Conservation (phyloP, 2,888 invertebrate genomes). For the Asteroscopus sphinx region DNA sequence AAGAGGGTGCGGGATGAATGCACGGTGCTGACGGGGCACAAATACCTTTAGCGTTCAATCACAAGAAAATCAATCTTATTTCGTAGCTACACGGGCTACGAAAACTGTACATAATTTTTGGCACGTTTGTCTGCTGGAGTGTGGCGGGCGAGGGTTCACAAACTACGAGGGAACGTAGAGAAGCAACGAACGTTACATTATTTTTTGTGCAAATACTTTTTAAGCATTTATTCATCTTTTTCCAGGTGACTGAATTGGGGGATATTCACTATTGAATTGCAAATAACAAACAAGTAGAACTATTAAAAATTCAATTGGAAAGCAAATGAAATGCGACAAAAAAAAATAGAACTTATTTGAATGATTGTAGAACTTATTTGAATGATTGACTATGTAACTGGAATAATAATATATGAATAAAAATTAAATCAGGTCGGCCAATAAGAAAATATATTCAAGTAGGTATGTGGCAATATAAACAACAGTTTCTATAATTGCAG, state of each 20-base stretch:
- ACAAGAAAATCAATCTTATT: constrained; percentile 68
- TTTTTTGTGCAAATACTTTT: constrained; percentile 75
- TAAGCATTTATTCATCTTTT: constrained; percentile 74
- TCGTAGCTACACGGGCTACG: constrained; percentile 59
- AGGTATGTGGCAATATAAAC: not conserved
- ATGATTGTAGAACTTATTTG: no score
- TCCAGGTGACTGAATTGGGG: constrained; percentile 66
- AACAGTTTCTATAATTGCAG: constrained; percentile 15
- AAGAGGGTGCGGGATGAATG: constrained; percentile 86
- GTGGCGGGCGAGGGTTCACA: constrained; percentile 81
- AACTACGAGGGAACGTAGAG: constrained; percentile 77
- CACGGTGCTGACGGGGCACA: constrained; percentile 72
- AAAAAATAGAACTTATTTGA: no score
- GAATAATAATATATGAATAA: not conserved
- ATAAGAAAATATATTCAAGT: not conserved
- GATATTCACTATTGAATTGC: constrained; percentile 28
- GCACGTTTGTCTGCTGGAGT: constrained; percentile 78
- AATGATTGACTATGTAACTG: not conserved
- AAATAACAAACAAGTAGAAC: not conserved
- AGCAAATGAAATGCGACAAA: not conserved
- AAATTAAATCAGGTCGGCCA: not conserved
- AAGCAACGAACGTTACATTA: constrained; percentile 74
- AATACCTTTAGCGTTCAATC: constrained; percentile 50
- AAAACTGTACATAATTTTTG: constrained; percentile 59
- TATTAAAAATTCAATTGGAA: not conserved